Evolutionary conservation across 2,888 invertebrate genomes (phyloP), one percentile per base, ranked within the genome.

Genomic region (Tillus elongatus): DNA sequence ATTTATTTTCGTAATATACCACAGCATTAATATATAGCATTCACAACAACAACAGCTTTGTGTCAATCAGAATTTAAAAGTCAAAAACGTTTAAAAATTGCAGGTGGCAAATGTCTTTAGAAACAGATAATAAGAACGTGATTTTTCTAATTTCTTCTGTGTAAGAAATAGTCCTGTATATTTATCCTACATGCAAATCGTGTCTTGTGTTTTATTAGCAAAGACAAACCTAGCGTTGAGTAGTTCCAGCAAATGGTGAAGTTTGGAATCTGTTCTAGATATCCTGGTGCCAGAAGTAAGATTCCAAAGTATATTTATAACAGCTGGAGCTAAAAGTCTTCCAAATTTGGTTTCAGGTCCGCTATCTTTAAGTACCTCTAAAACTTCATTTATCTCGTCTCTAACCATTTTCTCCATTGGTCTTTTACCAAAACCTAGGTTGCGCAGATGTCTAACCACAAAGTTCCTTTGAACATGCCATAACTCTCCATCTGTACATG

Each of bases 291-390:
- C 68, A 8, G 76, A 72, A 2, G 71, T 67, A 15, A 81, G 57
- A 9, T 67, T 67, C 81, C 81, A 82, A 4, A 82, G 57, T 1
- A 80, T 74, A 53, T 79, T 81, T 30, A 82, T 67, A 1, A 79
- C 73, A 19, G 71, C 69, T 2, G 74, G 70, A 1, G 75, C 65
- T 35, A 79, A 51, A 41, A 71, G 51, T 3, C 50, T 49, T 3
- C 52, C 53, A 13, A 63, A 42, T 33, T 54, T 41, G 4, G 63
- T 45, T 3, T 56, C 51, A 2, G 53, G 52, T 8, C 54, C 42
- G 6, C 41, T 16, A 13, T 49, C 46, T 10, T 42, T 29, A 0
- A 69, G 42, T n/a, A 50, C 41, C 2, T 49, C 39, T 2, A 68
- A 28, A 13, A 74, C 50, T 12, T 65, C 64, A 8, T 56, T 41